A percentile compares a stretch with the other conserved stretches of the same genome.
Conservation (phyloP, 2,888 invertebrate genomes). For the Teleiodes luculella region DNA sequence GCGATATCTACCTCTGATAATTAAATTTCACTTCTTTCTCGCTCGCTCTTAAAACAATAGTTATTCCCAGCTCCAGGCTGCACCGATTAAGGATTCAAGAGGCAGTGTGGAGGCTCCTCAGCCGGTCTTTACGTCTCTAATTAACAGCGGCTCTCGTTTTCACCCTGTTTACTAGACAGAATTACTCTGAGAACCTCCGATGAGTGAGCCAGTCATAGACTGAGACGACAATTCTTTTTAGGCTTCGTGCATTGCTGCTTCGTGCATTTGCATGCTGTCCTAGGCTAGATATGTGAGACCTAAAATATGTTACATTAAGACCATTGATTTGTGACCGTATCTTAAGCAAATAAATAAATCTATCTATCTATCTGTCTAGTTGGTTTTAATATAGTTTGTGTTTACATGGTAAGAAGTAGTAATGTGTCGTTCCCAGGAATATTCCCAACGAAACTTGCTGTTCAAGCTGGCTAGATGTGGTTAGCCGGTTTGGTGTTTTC, state of each 20-base stretch:
- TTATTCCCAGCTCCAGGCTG: constrained; percentile 31
- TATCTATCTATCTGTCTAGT: too few relatives aligned
- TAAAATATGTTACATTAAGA: too few relatives aligned
- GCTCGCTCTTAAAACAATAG: not conserved
- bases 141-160: constrained; percentile 55
- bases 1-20: too few relatives aligned
- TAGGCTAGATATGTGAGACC: too few relatives aligned
- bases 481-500: too few relatives aligned
- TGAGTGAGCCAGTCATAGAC: not conserved
- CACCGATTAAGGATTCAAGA: constrained; percentile 64
- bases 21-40: not conserved
- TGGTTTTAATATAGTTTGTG: not conserved
- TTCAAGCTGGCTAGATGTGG: too few relatives aligned
- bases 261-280: too few relatives aligned
- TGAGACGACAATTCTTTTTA: not conserved
- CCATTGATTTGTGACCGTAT: too few relatives aligned
- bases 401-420: too few relatives aligned
- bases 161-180: constrained; percentile 53
- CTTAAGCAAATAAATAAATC: too few relatives aligned
- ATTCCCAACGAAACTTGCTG: too few relatives aligned
- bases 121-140: constrained; percentile 39
- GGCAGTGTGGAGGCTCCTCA: constrained; percentile 32
- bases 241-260: not conserved
- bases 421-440: too few relatives aligned
- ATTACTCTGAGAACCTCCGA: constrained; percentile 41